These are phyloP conservation scores for Frankliniella fusca DNA, from an alignment of 2,888 invertebrate species.

Conservation along the genomic window DNA sequence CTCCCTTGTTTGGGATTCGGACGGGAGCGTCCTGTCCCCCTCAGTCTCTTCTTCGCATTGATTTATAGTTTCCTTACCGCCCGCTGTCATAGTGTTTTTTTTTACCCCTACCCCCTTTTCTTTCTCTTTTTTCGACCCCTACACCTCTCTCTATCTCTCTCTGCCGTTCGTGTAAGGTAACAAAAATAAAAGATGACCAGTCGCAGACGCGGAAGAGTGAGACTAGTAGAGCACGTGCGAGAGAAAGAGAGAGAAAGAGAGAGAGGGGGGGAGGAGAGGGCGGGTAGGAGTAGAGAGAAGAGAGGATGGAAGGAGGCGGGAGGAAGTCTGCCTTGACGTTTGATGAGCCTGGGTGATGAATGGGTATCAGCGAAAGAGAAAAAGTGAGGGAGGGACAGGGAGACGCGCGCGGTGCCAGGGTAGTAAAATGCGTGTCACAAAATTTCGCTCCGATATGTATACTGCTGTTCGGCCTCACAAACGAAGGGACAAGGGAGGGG, in stretches of 20 bases:
- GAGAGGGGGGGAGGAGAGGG: too few species aligned
- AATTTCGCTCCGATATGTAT: too few species aligned
- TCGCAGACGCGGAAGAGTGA: background rate
- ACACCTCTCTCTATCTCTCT: background rate
- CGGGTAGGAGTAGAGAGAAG: too few species aligned
- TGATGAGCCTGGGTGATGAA: slow-evolving; percentile 21
- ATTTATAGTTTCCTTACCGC: slow-evolving; percentile 20
- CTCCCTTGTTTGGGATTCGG: slow-evolving; percentile 7
- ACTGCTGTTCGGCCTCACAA: too few species aligned
- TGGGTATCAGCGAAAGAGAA: background rate
- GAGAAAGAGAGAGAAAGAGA: too few species aligned
- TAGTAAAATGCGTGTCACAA: too few species aligned
- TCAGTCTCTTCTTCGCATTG: background rate
- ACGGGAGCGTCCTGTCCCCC: background rate
- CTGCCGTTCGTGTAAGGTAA: slow-evolving; percentile 5
- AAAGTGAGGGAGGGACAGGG: background rate
- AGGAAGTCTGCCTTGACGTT: background rate
- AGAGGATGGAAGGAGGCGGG: background rate
- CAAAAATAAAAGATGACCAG: slow-evolving; percentile 24
- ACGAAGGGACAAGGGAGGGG: background rate
- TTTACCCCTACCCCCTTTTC: background rate
- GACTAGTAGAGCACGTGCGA: too few species aligned
- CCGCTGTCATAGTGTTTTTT: slow-evolving; percentile 7
- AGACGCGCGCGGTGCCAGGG: background rate
- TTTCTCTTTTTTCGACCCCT: background rate